phyloP scores from a whole-genome alignment of 1,140 invertebrate genomes.

The Zaprionus africanus region DNA sequence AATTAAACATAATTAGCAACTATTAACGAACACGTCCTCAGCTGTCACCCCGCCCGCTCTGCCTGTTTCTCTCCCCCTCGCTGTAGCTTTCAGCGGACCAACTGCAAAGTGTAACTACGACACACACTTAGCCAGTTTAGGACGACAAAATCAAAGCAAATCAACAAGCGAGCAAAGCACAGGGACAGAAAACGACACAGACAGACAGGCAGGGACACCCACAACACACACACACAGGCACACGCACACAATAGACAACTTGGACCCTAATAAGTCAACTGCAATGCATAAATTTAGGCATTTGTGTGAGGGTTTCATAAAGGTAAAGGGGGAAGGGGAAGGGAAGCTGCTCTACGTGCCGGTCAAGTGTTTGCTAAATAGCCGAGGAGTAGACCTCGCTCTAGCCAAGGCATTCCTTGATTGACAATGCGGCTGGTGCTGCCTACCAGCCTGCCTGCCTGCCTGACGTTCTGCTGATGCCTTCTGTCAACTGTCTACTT shows the following conservation, averaged over 20 bases:
- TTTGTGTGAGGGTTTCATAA: slow-evolving; percentile 26
- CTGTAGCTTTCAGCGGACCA: neutral
- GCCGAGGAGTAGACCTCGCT: slow-evolving; percentile 24
- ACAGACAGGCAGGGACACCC: neutral
- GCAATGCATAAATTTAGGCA: slow-evolving; percentile 73
- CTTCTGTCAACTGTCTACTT: slow-evolving; percentile 32
- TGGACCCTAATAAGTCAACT: slow-evolving; percentile 76
- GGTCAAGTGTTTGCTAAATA: slow-evolving; percentile 74
- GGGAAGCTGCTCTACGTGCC: slow-evolving; percentile 18
- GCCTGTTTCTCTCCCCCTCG: neutral
- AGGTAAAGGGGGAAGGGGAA: neutral
- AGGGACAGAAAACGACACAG: neutral
- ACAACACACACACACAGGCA: slow-evolving; percentile 11
- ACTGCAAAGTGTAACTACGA: slow-evolving; percentile 46
- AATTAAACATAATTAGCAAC: slow-evolving; percentile 78
- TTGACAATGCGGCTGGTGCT: slow-evolving; percentile 65
- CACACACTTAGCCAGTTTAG: slow-evolving; percentile 55
- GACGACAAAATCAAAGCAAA: slow-evolving; percentile 63
- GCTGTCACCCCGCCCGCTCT: neutral
- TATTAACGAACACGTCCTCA: slow-evolving; percentile 52
- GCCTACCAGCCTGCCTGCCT: neutral
- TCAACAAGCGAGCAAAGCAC: slow-evolving; percentile 27
- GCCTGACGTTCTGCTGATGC: slow-evolving; percentile 3
- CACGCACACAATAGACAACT: slow-evolving; percentile 23
- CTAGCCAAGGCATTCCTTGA: slow-evolving; percentile 61